Evolutionary conservation across 2,113 vertebrate genomes (phyloP).

Genomic region (Galbula dea): DNA sequence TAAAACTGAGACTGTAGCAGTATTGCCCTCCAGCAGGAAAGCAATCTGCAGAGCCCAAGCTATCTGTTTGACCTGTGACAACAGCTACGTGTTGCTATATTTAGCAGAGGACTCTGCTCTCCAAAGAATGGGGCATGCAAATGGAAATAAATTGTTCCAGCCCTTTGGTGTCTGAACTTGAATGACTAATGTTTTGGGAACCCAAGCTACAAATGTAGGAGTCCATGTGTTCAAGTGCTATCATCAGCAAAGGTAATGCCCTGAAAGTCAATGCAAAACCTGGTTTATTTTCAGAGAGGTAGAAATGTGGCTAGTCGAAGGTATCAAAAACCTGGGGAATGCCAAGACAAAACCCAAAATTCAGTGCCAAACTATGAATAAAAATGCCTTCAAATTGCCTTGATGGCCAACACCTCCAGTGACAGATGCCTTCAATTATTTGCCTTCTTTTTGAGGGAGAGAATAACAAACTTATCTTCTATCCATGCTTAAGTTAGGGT

Average conservation of each 20-base stretch:
- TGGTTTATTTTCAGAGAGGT: background rate
- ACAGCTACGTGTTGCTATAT: background rate
- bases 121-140: background rate
- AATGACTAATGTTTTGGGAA: background rate
- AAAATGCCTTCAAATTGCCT: background rate
- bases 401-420: too few species aligned
- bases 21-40: background rate
- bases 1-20: background rate
- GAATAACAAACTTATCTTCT: background rate
- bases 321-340: background rate
- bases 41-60: background rate
- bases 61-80: background rate
- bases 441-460: background rate
- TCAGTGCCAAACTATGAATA: background rate
- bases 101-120: background rate
- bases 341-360: background rate
- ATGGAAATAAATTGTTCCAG: background rate
- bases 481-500: background rate
- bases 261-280: background rate
- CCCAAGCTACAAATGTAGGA: background rate
- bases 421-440: background rate
- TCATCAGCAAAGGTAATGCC: fast-evolving
- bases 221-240: background rate
- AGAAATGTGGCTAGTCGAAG: background rate
- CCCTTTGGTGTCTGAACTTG: background rate